phyloP scores from a whole-genome alignment of 2,113 vertebrate species.

The Pseudolaguvia tuberculata region DNA sequence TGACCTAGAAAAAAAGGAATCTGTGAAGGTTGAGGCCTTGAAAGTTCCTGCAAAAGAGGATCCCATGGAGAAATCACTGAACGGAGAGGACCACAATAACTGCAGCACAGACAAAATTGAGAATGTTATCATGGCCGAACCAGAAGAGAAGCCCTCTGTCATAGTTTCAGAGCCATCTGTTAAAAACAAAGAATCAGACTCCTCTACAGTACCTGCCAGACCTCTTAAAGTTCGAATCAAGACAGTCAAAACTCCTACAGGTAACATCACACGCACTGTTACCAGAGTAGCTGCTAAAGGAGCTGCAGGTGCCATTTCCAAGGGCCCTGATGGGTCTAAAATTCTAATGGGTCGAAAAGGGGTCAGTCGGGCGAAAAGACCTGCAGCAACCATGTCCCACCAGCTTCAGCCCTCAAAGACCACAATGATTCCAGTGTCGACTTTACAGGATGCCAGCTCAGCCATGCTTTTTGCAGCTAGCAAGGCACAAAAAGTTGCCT shows the following conservation, averaged over 20 bases:
- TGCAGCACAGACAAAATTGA: conserved; percentile 23
- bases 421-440: conserved; percentile 75
- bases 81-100: conserved; percentile 1
- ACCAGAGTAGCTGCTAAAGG: conserved; percentile 75
- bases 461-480: conserved; percentile 84
- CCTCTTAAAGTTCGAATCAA: conserved; percentile 93
- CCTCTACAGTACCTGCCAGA: conserved; percentile 56
- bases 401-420: conserved; percentile 74
- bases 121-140: conserved; percentile 57
- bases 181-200: conserved; percentile 6
- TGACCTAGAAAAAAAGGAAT: conserved; percentile 22
- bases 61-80: conserved; percentile 38
- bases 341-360: conserved; percentile 47
- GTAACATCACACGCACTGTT: conserved; percentile 80
- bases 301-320: conserved; percentile 40
- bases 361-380: conserved; percentile 50
- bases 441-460: conserved; percentile 85
- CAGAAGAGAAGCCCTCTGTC: conserved; percentile 45
- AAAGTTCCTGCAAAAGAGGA: conserved; percentile 41
- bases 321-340: conserved; percentile 53
- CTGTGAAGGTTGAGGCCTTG: accelerated
- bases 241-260: conserved; percentile 83
- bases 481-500: conserved; percentile 71
- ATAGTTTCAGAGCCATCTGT: conserved; percentile 15
- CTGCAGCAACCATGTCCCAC: conserved; percentile 54